Base-by-base conservation (phyloP, 2,888 invertebrate species). In the Torymus texanus region DNA sequence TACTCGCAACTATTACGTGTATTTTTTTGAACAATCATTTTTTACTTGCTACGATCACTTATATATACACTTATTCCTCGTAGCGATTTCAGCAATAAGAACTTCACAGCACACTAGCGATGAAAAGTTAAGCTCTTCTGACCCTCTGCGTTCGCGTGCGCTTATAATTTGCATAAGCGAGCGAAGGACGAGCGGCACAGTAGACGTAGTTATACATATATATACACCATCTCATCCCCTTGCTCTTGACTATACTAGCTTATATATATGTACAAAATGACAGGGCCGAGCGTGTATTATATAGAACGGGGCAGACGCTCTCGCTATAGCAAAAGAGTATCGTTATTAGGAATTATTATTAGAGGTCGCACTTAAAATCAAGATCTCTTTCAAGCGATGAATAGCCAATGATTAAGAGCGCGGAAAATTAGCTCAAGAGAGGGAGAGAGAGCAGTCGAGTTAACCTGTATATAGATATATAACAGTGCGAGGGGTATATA, bases 281-380 rank as follows among this genome's bases (percentile, higher is more conserved):
- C 87, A 87, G 86, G 84, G 84, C 81, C 84, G 79, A 8, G 41
- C 8, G 8, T 41, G 41, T 41, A 41, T 41, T 41, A 41, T 41
- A 81, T 80, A 77, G n/a, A 14, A 24, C 18, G 3, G 16, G 61
- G 4, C n/a, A 29, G 70, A 79, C 82, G 82, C 8, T 41, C 41
- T 5, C 41, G 5, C 0, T 5, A 41, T 5, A 41, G 41, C 8
- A 8, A 41, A 41, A 84, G 83, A 84, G 83, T 82, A 82, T 86
- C 87, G 86, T 87, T 88, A 88, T 88, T 87, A 88, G 85, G 87
- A 88, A 88, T 89, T 87, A 89, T 88, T 88, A 89, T 88, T 88
- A 88, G 86, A 89, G 87, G 67, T 55, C 85, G 85, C 87, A 87
- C 87, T 89, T 88, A 87, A 87, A 89, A 89, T 89, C 89, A 89